Base-by-base conservation (phyloP, 2,797 vertebrate species). In the Sardinella longiceps region DNA sequence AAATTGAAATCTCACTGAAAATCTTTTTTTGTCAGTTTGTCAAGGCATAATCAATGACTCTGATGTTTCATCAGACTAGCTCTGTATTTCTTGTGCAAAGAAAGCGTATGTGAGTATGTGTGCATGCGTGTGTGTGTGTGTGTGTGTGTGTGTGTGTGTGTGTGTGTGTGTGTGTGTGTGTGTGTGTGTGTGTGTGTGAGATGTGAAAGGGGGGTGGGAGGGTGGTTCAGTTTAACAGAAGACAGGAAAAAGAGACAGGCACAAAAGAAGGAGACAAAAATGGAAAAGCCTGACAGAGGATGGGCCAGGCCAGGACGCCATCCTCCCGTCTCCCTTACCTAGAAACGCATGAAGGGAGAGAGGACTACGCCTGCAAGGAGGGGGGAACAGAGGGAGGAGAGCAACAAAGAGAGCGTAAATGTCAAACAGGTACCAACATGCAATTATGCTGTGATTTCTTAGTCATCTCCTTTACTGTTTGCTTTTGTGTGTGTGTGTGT, bases 281-380 rank as follows among this genome's bases (percentile, higher is more conserved):
- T 48, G 46, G 46, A 48, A 48, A 90, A n/a, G 80, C 77, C 88
- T 39, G 51, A 87, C 85, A 85, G 37, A 85, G 83, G 87, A 84
- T 81, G 84, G 66, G 89, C 86, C 58, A 66, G 66, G 89, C 86
- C 58, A 66, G 88, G 87, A 14, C 81, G 70, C 83, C 86, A 84
- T 91, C 90, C 89, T 92, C 82, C 88, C 93, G 95, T 96, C 95
- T 94, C 95, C 97, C 98, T 98, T 99, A 99, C 98, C 98, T 99
- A 99, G 93, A 96, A 97, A 97, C 94, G 96, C 94, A 98, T 97
- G 96, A 95, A 95, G 90, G 96, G 97, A 97, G 95, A 98, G 97
- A 97, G 97, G 97, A 96, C 98, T 98, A 99, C 95, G 98, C 98
- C 98, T 99, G 97, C 94, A 97, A 94, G 28, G 60, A 33, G 94